Evolutionary conservation across 2,888 invertebrate genomes (phyloP).

Genomic region (Drosophila quinaria): DNA sequence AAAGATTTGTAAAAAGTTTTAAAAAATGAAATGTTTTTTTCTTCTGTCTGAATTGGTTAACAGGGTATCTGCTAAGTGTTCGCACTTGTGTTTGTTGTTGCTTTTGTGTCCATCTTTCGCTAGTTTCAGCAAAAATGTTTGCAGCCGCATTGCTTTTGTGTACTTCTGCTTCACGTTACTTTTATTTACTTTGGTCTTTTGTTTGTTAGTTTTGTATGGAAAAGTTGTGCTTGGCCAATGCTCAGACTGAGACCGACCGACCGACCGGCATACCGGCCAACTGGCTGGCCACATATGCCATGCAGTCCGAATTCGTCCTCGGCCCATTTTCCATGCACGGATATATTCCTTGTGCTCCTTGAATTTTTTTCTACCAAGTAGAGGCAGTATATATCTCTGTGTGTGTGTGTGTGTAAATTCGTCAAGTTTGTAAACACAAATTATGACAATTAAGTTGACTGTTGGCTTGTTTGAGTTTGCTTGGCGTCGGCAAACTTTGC

Average conservation of each 20-base stretch:
- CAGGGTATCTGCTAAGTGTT: conserved; percentile 16
- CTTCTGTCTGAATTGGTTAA: not conserved
- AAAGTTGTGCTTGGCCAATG: conserved; percentile 59
- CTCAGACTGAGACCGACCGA: conserved; percentile 28
- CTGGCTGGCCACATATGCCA: conserved; percentile 62
- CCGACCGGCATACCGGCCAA: not conserved
- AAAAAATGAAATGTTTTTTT: not conserved
- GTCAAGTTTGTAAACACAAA: conserved; percentile 81
- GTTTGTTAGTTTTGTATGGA: conserved; percentile 71
- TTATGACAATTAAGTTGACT: conserved; percentile 81
- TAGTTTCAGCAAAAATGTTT: conserved; percentile 48
- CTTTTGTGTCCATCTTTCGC: conserved; percentile 41
- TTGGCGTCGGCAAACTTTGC: conserved; percentile 61
- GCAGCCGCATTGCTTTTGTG: conserved; percentile 49
- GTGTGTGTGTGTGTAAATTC: conserved; percentile 61
- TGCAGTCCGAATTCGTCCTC: conserved; percentile 8
- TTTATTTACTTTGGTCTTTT: conserved; percentile 75
- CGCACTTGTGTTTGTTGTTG: conserved; percentile 23
- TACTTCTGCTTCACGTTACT: conserved; percentile 39
- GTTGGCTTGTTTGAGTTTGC: conserved; percentile 66
- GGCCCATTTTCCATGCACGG: conserved; percentile 9
- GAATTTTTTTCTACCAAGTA: conserved; percentile 1
- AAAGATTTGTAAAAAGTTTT: not conserved
- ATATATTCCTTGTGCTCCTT: conserved; percentile 5
- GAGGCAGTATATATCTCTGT: conserved; percentile 5